Base-by-base conservation (phyloP, 2,113 vertebrate genomes). In the Oceanites oceanicus region DNA sequence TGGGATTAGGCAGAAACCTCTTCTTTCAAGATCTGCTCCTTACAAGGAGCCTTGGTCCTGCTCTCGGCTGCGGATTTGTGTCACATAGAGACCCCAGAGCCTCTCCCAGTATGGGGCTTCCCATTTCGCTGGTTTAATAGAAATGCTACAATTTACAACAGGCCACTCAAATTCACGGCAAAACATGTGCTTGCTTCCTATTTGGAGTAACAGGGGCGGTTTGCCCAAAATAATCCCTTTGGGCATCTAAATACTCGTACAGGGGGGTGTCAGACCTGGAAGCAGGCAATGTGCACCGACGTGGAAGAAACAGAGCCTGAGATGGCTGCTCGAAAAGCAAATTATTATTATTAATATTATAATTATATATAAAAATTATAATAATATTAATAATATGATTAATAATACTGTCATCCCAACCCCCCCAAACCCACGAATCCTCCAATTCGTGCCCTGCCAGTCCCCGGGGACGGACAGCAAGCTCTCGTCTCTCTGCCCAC, bases 121-220 rank as follows among this genome's bases (percentile, higher is more conserved):
- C 49, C 20, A 26, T 53, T 68, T 42, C 49, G 18, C 53, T 80
- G 42, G 6, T 42, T 92, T 59, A 50, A 84, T 6, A 62, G 50
- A 75, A 90, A 61, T 12, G 13, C 12, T 56, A 17, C 40, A 20
- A 72, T 65, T 71, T 49, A 55, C 47, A 44, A 15, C 0, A 1
- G 6, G 11, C 7, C 7, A 14, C 66, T 53, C 52, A 77, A 63
- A 77, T 73, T 58, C 68, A 27, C 13, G 3, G 23, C 14, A 66
- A 77, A 81, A 62, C 6, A 9, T 1, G 6, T 6, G 14, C 14
- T 42, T 2, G 2, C 34, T 21, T 79, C 49, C 8, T 1, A 0
- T 61, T 65, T 34, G 23, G 20, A 79, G 9, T 38, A 13, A 23
- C 26, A 61, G 75, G 36, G 53, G 16, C 40, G 32, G 15, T 34